phyloP scores from a whole-genome alignment of 2,888 invertebrate genomes.

The Incurvaria masculella region DNA sequence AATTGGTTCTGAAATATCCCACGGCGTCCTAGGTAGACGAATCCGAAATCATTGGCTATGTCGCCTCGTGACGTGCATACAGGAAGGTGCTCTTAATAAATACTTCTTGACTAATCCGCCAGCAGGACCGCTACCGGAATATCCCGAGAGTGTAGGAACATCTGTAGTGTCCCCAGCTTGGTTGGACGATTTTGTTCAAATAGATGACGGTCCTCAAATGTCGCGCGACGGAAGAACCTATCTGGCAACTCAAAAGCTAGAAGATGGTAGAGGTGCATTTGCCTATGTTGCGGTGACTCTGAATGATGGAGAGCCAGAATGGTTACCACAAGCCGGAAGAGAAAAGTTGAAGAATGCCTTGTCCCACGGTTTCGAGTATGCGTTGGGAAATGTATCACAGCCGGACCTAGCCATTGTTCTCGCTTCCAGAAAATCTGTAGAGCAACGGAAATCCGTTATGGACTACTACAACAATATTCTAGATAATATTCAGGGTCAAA shows the following conservation, averaged over 20 bases:
- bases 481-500: constrained; percentile 35
- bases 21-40: background rate
- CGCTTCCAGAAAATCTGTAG: constrained; percentile 25
- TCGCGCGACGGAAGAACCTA: constrained; percentile 30
- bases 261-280: constrained; percentile 38
- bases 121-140: background rate
- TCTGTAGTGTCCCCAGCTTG: background rate
- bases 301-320: constrained; percentile 30
- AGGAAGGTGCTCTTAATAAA: background rate
- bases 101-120: background rate
- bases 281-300: constrained; percentile 40
- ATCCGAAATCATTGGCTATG: background rate
- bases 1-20: background rate
- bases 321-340: constrained; percentile 26
- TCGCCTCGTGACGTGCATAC: background rate
- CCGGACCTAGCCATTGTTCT: constrained; percentile 33
- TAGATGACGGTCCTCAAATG: constrained; percentile 19
- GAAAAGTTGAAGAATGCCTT: constrained; percentile 10
- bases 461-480: constrained; percentile 36
- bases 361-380: constrained; percentile 11
- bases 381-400: constrained; percentile 11
- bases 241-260: constrained; percentile 39
- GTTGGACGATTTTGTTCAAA: constrained; percentile 11
- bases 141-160: background rate
- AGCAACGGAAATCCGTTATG: constrained; percentile 29